phyloP scores from a whole-genome alignment of 37 sponge, comb jelly and placozoan genomes.

The Sycon ciliatum region DNA sequence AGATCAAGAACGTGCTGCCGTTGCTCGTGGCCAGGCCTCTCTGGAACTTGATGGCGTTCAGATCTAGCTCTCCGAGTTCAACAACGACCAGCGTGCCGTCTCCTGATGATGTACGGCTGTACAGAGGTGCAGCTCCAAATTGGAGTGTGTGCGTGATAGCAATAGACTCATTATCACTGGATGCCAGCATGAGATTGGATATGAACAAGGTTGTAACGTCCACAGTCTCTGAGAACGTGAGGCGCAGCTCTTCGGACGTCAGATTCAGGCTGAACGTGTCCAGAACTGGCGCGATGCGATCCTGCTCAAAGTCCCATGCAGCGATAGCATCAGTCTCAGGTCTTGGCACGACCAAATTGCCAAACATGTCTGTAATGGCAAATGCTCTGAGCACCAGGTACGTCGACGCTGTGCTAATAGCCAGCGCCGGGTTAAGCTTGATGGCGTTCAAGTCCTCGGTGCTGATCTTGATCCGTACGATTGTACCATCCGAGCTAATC shows the following conservation, averaged over 20 bases:
- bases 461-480: constrained; percentile 48
- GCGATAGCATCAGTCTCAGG: constrained; percentile 16
- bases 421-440: constrained; percentile 41
- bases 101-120: too few species aligned
- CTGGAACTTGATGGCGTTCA: constrained; percentile 79
- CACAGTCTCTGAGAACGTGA: constrained; percentile 83
- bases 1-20: constrained; percentile 38
- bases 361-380: constrained; percentile 44
- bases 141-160: constrained; percentile 42
- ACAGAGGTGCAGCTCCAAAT: constrained; percentile 50
- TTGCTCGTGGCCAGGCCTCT: neutral
- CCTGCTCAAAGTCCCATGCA: constrained; percentile 18
- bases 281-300: constrained; percentile 46
- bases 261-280: constrained; percentile 55
- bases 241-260: constrained; percentile 47
- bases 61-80: constrained; percentile 31
- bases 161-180: neutral
- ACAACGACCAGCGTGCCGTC: constrained; percentile 58
- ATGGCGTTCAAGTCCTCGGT: constrained; percentile 54
- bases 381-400: constrained; percentile 33
- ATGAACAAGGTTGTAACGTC: constrained; percentile 25
- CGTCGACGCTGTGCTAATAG: constrained; percentile 36
- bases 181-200: neutral
- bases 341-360: constrained; percentile 32
- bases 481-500: constrained; percentile 49